phyloP scores from a whole-genome alignment of 2,888 invertebrate genomes.

The Elegia similella region DNA sequence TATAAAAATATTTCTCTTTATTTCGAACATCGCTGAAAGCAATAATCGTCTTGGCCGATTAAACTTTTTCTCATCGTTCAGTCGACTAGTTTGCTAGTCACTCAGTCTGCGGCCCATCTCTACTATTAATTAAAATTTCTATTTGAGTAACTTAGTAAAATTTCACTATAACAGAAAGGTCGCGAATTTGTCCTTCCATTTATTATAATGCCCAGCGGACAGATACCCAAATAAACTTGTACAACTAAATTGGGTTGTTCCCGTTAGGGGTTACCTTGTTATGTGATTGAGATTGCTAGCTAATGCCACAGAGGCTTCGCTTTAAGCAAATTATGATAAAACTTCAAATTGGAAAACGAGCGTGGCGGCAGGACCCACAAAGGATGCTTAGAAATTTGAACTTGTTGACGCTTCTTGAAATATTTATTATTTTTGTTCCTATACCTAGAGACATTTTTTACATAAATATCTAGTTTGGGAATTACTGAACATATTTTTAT shows the following conservation, averaged over 20 bases:
- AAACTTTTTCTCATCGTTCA: no score
- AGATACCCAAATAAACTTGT: slow-evolving; percentile 73
- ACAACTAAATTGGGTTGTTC: slow-evolving; percentile 74
- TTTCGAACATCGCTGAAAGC: no score
- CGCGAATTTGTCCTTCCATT: slow-evolving; percentile 67
- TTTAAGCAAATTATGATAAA: slow-evolving; percentile 37
- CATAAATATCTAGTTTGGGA: no score
- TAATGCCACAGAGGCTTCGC: slow-evolving; percentile 50
- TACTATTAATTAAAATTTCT: slow-evolving; percentile 44
- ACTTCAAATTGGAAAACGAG: slow-evolving; percentile 32
- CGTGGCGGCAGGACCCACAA: slow-evolving; percentile 10
- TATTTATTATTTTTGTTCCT: no score
- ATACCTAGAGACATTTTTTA: no score
- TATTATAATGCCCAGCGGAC: slow-evolving; percentile 68
- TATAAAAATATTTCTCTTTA: no score
- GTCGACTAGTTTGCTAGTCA: no score
- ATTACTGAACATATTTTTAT: no score
- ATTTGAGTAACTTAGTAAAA: slow-evolving; percentile 49
- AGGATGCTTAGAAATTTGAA: neutral
- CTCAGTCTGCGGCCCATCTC: no score
- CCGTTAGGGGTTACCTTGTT: slow-evolving; percentile 63
- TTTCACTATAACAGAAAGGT: slow-evolving; percentile 64
- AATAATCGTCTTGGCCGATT: no score
- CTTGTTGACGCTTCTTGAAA: no score
- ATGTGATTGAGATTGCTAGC: slow-evolving; percentile 66